A percentile compares a stretch with the other conserved stretches of the same genome.
phyloP scores from a whole-genome alignment of 2,113 vertebrate genomes.

The Chionomys nivalis region DNA sequence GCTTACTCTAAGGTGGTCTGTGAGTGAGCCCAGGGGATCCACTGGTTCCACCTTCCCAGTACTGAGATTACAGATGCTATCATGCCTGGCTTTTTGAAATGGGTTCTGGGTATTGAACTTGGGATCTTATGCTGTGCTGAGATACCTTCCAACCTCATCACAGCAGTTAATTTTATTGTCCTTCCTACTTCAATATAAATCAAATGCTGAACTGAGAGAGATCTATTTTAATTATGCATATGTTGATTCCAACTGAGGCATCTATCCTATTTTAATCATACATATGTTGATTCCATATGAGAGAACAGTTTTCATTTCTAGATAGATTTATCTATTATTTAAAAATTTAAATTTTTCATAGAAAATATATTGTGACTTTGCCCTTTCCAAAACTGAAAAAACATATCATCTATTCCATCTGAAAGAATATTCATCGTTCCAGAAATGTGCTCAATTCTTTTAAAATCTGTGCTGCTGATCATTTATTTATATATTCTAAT shows the following conservation, averaged over 20 bases:
- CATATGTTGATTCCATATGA: neutral
- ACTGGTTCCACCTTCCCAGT: neutral
- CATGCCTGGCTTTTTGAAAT: neutral
- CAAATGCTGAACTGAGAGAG: neutral
- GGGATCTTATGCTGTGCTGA: neutral
- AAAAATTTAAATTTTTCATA: neutral
- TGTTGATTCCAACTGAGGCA: neutral
- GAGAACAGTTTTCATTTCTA: slow-evolving; percentile 24
- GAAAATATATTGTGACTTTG: slow-evolving; percentile 19
- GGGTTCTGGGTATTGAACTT: neutral
- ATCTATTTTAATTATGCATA: slow-evolving; percentile 26
- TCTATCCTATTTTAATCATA: neutral
- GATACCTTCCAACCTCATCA: neutral
- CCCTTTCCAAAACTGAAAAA: slow-evolving; percentile 51
- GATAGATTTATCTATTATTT: neutral
- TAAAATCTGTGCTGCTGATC: neutral
- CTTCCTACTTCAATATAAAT: slow-evolving; percentile 39
- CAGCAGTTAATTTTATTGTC: neutral
- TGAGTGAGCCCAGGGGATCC: neutral
- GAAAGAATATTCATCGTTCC: neutral
- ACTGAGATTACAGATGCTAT: neutral
- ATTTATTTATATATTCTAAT: slow-evolving; percentile 48
- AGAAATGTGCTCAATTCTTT: neutral
- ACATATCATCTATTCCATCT: slow-evolving; percentile 22
- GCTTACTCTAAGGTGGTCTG: neutral